Conservation (phyloP, 2,888 invertebrate species). For the Tetragonisca angustula region DNA sequence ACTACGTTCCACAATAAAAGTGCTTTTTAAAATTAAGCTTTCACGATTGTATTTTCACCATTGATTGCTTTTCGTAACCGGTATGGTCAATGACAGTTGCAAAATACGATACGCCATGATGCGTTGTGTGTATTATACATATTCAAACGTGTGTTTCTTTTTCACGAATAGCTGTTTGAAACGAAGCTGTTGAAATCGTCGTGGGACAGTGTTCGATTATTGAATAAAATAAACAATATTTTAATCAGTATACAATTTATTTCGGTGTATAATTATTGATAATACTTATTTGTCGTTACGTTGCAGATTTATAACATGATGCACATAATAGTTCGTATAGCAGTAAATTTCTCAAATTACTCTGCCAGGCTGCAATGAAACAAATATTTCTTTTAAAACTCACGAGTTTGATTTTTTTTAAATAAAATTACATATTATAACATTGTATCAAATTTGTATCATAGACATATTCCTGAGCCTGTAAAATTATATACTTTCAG, state of each 20-base stretch:
- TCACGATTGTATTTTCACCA: conserved; percentile 12
- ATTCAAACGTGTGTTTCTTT: no score
- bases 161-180: no score
- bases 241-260: background rate
- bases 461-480: no score
- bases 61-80: conserved; percentile 57
- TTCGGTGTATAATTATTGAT: background rate
- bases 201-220: background rate
- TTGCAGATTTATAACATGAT: background rate
- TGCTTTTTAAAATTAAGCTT: conserved; percentile 40
- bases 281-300: background rate
- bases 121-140: background rate
- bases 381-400: background rate
- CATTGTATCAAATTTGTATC: no score
- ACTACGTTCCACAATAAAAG: conserved; percentile 15
- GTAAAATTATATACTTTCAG: no score
- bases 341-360: background rate
- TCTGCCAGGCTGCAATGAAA: conserved; percentile 17
- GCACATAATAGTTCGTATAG: background rate
- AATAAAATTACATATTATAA: no score
- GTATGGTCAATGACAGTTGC: background rate
- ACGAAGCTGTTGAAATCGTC: no score
- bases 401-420: no score
- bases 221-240: background rate
- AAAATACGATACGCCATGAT: no score